Percentiles rank a stretch among this genome's conserved stretches.
Evolutionary conservation across 2,888 invertebrate genomes (phyloP).

Genomic region (Aspidiotus destructor): DNA sequence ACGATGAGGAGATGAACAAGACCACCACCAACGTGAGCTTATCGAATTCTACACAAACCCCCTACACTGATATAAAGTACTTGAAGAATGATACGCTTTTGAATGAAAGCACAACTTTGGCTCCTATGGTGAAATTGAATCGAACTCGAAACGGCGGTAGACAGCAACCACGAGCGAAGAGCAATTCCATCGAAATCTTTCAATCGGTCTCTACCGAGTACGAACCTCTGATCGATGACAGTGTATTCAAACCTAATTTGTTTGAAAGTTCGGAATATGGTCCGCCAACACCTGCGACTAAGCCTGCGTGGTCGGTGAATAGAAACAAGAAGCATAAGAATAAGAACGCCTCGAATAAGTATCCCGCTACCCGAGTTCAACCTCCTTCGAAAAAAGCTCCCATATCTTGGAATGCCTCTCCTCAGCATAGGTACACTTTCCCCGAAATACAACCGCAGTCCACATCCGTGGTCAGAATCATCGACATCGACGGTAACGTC

Average conservation of each 20-base stretch:
- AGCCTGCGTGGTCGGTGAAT: not conserved
- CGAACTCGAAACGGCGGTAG: not conserved
- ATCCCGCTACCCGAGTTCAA: not conserved
- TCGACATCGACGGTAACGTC: not conserved
- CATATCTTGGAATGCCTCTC: not conserved
- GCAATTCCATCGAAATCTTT: slow-evolving; percentile 2
- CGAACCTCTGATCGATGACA: not conserved
- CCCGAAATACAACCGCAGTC: not conserved
- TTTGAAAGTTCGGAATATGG: not conserved
- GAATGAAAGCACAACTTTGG: not conserved
- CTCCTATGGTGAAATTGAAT: not conserved
- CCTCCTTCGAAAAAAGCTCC: not conserved
- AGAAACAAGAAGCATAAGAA: not conserved
- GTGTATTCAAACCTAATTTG: not conserved
- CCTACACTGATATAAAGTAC: not conserved
- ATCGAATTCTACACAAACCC: not conserved
- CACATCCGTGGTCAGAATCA: not conserved
- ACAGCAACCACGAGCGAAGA: not conserved
- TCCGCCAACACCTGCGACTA: not conserved
- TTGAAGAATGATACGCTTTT: not conserved
- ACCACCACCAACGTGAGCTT: not conserved
- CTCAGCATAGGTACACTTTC: not conserved
- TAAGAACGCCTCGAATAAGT: not conserved
- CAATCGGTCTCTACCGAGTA: slow-evolving; percentile 4
- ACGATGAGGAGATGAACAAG: not conserved